Evolutionary conservation across 2,797 vertebrate genomes (phyloP).

Genomic region (Oryzias dopingdopingensis): DNA sequence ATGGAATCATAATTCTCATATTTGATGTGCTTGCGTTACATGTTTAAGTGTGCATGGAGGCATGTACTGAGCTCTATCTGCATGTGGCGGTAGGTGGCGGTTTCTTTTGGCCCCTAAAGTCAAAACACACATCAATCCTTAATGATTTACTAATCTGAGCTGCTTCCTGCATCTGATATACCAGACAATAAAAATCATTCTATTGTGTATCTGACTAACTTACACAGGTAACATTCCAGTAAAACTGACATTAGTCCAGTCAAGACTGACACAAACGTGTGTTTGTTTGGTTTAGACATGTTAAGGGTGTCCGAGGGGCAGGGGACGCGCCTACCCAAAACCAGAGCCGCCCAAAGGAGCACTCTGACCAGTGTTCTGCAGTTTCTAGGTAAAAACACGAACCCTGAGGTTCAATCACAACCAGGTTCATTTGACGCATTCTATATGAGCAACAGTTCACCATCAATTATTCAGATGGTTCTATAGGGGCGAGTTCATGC

Average conservation of each 20-base stretch:
- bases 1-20: constrained; percentile 62
- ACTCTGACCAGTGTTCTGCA: constrained; percentile 93
- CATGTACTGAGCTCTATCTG: constrained; percentile 49
- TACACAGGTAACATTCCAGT: background rate
- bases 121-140: constrained; percentile 17
- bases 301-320: constrained; percentile 89
- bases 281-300: constrained; percentile 86
- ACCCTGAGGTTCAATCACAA: no score
- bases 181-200: no score
- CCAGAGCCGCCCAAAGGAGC: constrained; percentile 87
- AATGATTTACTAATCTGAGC: constrained; percentile 2
- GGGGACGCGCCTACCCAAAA: constrained; percentile 88
- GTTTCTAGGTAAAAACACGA: constrained; percentile 85
- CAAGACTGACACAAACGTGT: constrained; percentile 23
- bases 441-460: background rate
- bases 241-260: constrained; percentile 2
- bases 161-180: background rate
- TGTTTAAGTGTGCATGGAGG: constrained; percentile 49
- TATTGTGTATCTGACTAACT: no score
- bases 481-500: constrained; percentile 40
- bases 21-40: constrained; percentile 28
- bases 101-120: constrained; percentile 12
- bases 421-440: background rate
- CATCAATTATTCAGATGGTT: constrained; percentile 6
- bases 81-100: constrained; percentile 27